Percentiles rank a stretch among this genome's conserved stretches.
Evolutionary conservation across 2,888 invertebrate species (phyloP).

Genomic region (Cerastoderma edule): DNA sequence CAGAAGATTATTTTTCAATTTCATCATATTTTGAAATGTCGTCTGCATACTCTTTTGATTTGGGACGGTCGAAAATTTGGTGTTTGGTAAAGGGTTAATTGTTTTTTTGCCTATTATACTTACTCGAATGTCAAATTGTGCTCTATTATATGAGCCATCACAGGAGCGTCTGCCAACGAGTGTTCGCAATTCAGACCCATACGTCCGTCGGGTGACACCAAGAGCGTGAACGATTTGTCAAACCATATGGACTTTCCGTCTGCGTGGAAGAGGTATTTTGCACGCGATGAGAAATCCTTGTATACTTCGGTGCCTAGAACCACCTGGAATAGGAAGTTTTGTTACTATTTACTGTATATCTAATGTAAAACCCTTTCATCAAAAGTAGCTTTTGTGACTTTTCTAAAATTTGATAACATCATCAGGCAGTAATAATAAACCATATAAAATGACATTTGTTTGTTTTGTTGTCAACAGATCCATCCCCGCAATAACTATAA

Average conservation of each 20-base stretch:
- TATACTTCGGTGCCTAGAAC: slow-evolving; percentile 42
- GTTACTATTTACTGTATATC: neutral
- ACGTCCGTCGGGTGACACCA: slow-evolving; percentile 83
- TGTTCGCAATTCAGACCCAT: slow-evolving; percentile 85
- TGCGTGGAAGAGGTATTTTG: slow-evolving; percentile 83
- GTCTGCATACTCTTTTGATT: neutral
- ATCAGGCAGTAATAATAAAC: no score
- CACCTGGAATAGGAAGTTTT: slow-evolving; percentile 30
- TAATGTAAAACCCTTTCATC: no score
- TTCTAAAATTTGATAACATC: no score
- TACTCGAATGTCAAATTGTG: slow-evolving; percentile 84
- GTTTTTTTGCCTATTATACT: slow-evolving; percentile 58
- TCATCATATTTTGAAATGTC: no score
- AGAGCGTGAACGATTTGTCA: slow-evolving; percentile 84
- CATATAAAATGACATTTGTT: no score
- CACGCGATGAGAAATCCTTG: slow-evolving; percentile 79
- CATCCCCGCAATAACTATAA: no score
- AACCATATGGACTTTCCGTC: slow-evolving; percentile 85
- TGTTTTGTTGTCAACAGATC: no score
- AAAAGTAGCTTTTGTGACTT: no score
- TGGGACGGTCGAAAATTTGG: neutral
- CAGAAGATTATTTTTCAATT: no score
- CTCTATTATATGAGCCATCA: slow-evolving; percentile 84
- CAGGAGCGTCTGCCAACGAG: slow-evolving; percentile 85
- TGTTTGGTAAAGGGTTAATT: neutral